phyloP scores from a whole-genome alignment of 2,797 vertebrate species.

The Coendou prehensilis region DNA sequence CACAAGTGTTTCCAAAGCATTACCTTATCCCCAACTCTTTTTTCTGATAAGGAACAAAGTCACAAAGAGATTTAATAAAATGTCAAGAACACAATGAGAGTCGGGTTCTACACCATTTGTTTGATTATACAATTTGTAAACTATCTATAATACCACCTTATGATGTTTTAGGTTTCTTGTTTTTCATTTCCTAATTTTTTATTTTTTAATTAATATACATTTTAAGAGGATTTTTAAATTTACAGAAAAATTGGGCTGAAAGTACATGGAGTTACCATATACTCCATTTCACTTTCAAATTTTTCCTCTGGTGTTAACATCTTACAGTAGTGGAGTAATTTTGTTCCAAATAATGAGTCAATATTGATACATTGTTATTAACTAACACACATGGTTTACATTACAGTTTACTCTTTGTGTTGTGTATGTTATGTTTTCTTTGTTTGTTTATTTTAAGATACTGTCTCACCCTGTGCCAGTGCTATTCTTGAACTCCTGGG shows the following conservation, averaged over 20 bases:
- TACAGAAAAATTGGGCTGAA: background rate
- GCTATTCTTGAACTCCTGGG: background rate
- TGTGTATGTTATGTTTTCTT: background rate
- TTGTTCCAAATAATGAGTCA: background rate
- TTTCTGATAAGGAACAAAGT: background rate
- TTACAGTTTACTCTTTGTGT: background rate
- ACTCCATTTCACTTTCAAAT: fast-evolving
- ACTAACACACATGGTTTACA: background rate
- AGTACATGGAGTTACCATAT: background rate
- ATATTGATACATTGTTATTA: background rate
- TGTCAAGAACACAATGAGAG: background rate
- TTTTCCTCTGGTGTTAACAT: background rate
- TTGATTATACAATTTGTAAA: background rate
- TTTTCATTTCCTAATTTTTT: constrained; percentile 42
- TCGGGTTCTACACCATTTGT: background rate
- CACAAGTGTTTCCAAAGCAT: background rate
- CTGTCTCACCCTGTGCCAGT: background rate
- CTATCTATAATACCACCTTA: background rate
- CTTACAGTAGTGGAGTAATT: background rate
- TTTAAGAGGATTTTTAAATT: constrained; percentile 17
- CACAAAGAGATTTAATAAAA: background rate
- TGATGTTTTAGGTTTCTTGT: constrained; percentile 33
- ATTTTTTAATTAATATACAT: background rate
- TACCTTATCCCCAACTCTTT: background rate
- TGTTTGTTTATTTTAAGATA: background rate